These are phyloP conservation scores for Bufotes viridis DNA, from an alignment of 2,797 vertebrate species.

Conservation along the genomic window DNA sequence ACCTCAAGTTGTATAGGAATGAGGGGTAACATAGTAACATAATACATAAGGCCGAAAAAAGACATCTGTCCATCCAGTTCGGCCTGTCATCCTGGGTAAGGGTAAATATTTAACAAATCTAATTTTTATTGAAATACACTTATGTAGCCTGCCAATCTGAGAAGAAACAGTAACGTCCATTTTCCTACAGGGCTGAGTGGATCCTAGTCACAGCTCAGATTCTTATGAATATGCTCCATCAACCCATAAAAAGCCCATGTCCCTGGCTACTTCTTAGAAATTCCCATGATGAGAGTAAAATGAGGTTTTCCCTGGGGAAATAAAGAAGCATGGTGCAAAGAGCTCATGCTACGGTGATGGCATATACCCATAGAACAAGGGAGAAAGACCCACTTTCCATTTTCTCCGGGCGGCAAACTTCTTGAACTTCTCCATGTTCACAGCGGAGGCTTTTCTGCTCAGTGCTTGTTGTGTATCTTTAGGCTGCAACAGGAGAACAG, in stretches of 20 bases:
- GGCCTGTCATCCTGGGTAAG: too few relatives aligned
- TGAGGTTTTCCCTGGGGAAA: neutral
- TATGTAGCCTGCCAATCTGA: neutral
- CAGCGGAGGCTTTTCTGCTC: constrained; percentile 95
- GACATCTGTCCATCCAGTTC: too few relatives aligned
- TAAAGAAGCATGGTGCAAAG: neutral
- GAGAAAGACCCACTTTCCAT: constrained; percentile 88
- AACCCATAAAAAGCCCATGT: neutral
- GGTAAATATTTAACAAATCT: neutral
- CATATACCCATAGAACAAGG: neutral
- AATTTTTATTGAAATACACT: neutral
- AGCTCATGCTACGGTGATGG: neutral
- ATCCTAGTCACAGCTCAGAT: neutral
- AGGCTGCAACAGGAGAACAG: constrained; percentile 76
- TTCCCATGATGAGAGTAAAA: neutral
- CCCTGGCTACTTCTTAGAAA: neutral
- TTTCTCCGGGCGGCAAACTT: constrained; percentile 96
- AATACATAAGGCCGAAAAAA: too few relatives aligned
- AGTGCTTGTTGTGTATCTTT: constrained; percentile 95
- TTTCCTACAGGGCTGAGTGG: neutral
- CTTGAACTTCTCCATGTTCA: constrained; percentile 99
- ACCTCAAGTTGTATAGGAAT: too few relatives aligned
- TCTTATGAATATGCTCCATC: neutral
- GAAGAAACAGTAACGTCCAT: neutral
- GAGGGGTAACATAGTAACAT: too few relatives aligned